These are phyloP conservation scores for Nomada fucata DNA, from an alignment of 2,888 invertebrate genomes.

Conservation along the genomic window DNA sequence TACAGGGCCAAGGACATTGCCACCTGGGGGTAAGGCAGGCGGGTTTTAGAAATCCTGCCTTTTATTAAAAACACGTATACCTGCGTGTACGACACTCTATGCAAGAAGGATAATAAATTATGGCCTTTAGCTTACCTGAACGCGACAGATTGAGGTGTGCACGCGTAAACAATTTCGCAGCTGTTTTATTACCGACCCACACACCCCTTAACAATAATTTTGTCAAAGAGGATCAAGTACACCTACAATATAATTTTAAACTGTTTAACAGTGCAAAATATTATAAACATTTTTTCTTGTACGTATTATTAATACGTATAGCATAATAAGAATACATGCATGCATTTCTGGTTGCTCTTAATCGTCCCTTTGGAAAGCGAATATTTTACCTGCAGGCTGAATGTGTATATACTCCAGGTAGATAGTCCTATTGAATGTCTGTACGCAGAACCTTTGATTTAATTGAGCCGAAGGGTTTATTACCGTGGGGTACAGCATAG, in stretches of 20 bases:
- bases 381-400: slow-evolving; percentile 7
- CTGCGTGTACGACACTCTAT: background rate
- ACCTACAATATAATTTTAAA: background rate
- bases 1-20: background rate
- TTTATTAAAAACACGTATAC: background rate
- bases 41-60: background rate
- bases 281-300: no score
- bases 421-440: slow-evolving; percentile 2
- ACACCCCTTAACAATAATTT: background rate
- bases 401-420: slow-evolving; percentile 22
- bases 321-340: no score
- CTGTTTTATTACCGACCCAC: background rate
- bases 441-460: slow-evolving; percentile 1
- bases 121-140: slow-evolving; percentile 25
- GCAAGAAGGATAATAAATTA: slow-evolving; percentile 23
- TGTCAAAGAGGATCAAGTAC: no score
- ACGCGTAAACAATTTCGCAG: background rate
- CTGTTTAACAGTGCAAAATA: no score
- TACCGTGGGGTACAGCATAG: slow-evolving; percentile 14
- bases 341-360: background rate
- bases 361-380: background rate
- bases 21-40: background rate
- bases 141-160: background rate
- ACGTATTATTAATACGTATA: no score
- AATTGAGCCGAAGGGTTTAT: slow-evolving; percentile 24